Conservation (phyloP, 2,797 vertebrate species). For the Eulemur albifrons region DNA sequence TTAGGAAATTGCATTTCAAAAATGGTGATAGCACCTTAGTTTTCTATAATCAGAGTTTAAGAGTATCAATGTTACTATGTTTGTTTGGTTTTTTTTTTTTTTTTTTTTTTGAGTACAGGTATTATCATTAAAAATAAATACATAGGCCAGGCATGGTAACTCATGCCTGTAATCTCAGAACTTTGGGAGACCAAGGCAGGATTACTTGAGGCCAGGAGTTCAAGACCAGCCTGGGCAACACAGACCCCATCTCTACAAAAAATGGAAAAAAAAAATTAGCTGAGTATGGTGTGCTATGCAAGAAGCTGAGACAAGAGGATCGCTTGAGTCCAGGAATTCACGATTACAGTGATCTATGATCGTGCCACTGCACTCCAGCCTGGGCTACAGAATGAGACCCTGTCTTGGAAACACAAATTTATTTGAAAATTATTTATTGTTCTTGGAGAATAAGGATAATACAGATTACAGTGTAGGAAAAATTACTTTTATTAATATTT, state of each 20-base stretch:
- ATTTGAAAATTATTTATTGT: neutral
- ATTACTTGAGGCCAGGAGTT: neutral
- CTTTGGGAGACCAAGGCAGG: neutral
- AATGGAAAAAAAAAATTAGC: too few species aligned
- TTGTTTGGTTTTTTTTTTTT: neutral
- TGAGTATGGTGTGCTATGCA: neutral
- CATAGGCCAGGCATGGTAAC: neutral
- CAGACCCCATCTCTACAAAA: neutral
- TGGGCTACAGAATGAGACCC: too few species aligned
- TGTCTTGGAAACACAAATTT: neutral
- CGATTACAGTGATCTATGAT: neutral
- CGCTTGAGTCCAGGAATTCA: neutral
- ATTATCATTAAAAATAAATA: conserved; percentile 13
- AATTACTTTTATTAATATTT: neutral
- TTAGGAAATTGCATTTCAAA: neutral
- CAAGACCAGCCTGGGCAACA: neutral
- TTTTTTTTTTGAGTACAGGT: neutral
- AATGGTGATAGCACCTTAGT: neutral
- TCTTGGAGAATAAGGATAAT: neutral
- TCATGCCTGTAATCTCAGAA: neutral
- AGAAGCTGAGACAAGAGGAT: neutral
- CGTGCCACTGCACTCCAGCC: too few species aligned
- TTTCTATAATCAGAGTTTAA: neutral
- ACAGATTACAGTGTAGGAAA: neutral
- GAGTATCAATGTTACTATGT: neutral